Conservation (phyloP, 2,888 invertebrate species). For the Aleiodes testaceus region DNA sequence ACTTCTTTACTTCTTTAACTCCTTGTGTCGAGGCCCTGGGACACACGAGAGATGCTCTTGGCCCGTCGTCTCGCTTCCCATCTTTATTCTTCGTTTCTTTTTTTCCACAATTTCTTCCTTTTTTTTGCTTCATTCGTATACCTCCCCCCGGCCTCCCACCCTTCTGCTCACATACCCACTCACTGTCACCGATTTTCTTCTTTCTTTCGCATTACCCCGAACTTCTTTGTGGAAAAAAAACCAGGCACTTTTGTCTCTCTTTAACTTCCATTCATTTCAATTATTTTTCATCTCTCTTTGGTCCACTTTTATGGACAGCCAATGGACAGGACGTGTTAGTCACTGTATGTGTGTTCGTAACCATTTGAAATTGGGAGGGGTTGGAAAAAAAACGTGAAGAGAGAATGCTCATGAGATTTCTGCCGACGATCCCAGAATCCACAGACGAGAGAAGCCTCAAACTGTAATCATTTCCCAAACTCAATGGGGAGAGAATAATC, state of each 20-base stretch:
- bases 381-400: slow-evolving; percentile 8
- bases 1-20: slow-evolving; percentile 60
- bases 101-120: slow-evolving; percentile 11
- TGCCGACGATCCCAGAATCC: slow-evolving; percentile 32
- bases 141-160: not conserved
- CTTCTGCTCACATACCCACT: slow-evolving; percentile 25
- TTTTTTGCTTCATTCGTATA: slow-evolving; percentile 12
- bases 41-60: slow-evolving; percentile 46
- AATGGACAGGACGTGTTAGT: slow-evolving; percentile 18
- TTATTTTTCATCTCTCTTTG: slow-evolving; percentile 14
- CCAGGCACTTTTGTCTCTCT: not conserved
- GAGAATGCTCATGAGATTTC: slow-evolving; percentile 26
- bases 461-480: slow-evolving; percentile 25
- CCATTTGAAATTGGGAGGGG: not conserved
- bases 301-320: slow-evolving; percentile 31
- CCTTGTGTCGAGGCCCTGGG: slow-evolving; percentile 58
- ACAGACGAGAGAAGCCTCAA: not conserved
- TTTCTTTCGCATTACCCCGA: slow-evolving; percentile 19
- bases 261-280: not conserved
- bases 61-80: slow-evolving; percentile 29
- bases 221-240: not conserved
- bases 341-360: too few species aligned
- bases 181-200: slow-evolving; percentile 35
- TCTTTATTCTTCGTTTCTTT: slow-evolving; percentile 9
- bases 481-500: not conserved